Base-by-base conservation (phyloP, 2,113 vertebrate species). In the Macrotus californicus region DNA sequence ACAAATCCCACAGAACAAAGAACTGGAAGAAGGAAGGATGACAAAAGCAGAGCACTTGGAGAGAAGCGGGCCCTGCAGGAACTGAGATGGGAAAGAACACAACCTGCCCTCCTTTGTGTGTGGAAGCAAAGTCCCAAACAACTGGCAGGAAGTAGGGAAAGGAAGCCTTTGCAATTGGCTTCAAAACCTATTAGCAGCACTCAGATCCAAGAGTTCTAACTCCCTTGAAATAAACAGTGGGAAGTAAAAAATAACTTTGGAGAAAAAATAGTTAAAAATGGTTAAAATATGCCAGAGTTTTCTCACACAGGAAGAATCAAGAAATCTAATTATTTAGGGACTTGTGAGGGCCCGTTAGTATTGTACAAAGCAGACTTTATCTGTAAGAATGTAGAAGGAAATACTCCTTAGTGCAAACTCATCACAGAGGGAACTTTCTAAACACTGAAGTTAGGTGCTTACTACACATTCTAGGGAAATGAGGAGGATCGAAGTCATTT, bases 181-280 rank as follows among this genome's bases (percentile, higher is more conserved):
- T 67, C 75, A 19, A 87, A 92, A 46, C 7, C 31, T 85, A 39
- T 64, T 22, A 87, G 80, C 46, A 43, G 50, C 56, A 36, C 48
- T 84, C 24, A 85, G 43, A 67, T 19, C 34, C 77, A 48, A 39
- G 16, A 50, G n/a, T 48, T 87, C 4, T 10, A 56, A 19, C 6
- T 89, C 73, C 89, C 87, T 90, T 87, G 48, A 86, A 93, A 85
- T 48, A 94, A 88, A 87, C 19, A 72, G 77, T n/a, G 59, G 24
- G 54, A 95, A 95, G 11, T 52, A 69, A 31, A 16, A 10, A 83
- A 69, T 46, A 66, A 34, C 87, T 43, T 43, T 69, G 4, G 14
- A 83, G 14, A 29, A n/a, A 70, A 93, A 48, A 66, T 31, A 70
- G 8, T 73, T 93, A 87, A 36, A 61, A 52, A 41, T 39, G 13